phyloP scores from a whole-genome alignment of 2,113 vertebrate genomes.

The Odobenus rosmarus region DNA sequence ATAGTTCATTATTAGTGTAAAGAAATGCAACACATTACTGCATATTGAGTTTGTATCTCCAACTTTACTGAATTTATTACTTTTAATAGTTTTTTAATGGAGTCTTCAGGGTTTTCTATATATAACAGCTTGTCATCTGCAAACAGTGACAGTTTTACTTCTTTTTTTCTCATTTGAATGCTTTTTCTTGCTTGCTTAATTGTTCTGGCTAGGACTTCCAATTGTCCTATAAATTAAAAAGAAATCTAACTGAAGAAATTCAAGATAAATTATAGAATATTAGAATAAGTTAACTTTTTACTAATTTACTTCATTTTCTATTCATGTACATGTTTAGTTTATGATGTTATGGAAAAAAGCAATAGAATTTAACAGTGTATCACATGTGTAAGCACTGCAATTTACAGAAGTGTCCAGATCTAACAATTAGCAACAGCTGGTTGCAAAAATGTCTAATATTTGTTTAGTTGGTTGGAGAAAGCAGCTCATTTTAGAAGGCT shows the following conservation, averaged over 20 bases:
- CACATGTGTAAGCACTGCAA: background rate
- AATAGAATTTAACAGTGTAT: background rate
- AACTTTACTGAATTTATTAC: background rate
- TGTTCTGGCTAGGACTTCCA: background rate
- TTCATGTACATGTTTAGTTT: background rate
- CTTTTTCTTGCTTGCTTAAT: background rate
- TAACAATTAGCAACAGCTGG: background rate
- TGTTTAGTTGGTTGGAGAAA: background rate
- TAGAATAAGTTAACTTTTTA: slow-evolving; percentile 15
- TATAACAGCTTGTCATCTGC: background rate
- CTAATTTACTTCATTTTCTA: background rate
- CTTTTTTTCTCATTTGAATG: background rate
- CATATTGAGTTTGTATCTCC: background rate
- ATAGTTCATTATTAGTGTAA: background rate
- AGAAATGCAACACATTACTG: background rate
- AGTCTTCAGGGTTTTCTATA: background rate
- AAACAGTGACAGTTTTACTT: background rate
- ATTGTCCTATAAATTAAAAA: background rate
- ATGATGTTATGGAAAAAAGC: background rate
- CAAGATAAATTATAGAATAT: background rate
- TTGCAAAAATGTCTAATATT: background rate
- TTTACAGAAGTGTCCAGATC: background rate
- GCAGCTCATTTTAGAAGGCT: background rate
- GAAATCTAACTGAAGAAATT: background rate
- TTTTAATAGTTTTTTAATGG: background rate